Evolutionary conservation across 1,140 invertebrate genomes (phyloP), one percentile per base, ranked within the genome.

Genomic region (Nephotettix cincticeps): DNA sequence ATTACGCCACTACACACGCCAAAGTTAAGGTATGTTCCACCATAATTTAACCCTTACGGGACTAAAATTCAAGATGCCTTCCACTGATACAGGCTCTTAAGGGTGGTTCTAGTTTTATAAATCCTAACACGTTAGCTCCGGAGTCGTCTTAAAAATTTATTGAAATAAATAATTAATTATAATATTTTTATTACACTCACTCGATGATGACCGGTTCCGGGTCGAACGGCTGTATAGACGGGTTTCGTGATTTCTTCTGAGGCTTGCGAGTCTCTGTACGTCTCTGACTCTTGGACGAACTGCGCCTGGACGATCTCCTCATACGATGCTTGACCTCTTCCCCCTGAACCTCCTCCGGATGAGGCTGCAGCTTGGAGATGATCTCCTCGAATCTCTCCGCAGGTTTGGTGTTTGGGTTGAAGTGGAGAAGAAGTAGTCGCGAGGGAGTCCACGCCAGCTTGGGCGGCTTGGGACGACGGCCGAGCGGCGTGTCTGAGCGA

Each of bases 301-400:
- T 61, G 21, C 56, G 9, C 3, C 56, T 61, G 6, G 56, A 14
- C 4, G 47, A 54, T 27, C 47, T 51, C 47, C 47, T 51, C 6
- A 6, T 3, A n/a, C 21, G 4, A n/a, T 6, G 4, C 3, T 3
- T 51, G 4, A 51, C 47, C 17, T 51, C 47, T 3, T 4, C 19
- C 56, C 28, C 21, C 21, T 25, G 13, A 6, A 36, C 32, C 4
- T 25, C 21, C 21, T 29, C 6, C 4, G 11, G 11, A 4, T 61
- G 21, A n/a, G 13, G 4, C 25, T 61, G 56, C 25, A 61, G 25
- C 56, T 61, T 25, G 21, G 21, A 14, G 56, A 61, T 61, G 56
- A 61, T 61, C 9, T 61, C 56, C 21, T 61, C 56, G 56, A 61
- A 61, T 25, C n/a, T 61, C 56, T 61, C 56, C 3, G 56, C 13